Evolutionary conservation across 2,113 vertebrate genomes (phyloP), one percentile per base, ranked within the genome.

Genomic region (Cyanoramphus novaezelandiae): DNA sequence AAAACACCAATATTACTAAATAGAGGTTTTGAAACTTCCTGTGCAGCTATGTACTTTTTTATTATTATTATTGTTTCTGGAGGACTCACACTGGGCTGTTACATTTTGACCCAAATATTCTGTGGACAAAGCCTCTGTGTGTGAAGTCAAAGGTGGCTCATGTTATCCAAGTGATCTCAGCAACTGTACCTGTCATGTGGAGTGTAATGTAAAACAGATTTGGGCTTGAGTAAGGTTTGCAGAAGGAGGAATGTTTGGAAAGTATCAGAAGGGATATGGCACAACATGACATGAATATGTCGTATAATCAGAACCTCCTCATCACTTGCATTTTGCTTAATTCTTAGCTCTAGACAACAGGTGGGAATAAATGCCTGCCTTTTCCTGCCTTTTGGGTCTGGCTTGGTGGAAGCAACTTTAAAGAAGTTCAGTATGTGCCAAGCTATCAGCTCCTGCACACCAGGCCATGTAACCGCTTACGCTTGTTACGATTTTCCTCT

Each of bases 21-120:
- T n/a, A 59, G 43, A 39, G 18, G 37, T 86, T 94, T 96, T 96
- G 95, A 96, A 96, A 95, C 83, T 95, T 96, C 92, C 90, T 94
- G 39, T 83, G 72, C 47, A 86, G 35, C 83, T 75, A 81, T 27
- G 7, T 55, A 16, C 3, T 63, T 74, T 64, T 60, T 87, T 82
- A 59, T 16, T 59, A 3, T n/a, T 57, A 57, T 35, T 59, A 59
- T 23, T 5, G 23, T 37, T 15, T 44, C 46, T 47, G 46, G 37
- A 90, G 52, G 24, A 72, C 11, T 81, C 2, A 1, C 64, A 64
- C 4, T 68, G 65, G 16, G 60, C 46, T 90, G 35, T 62, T 84
- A 59, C 13, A 3, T 59, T 59, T 53, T 2, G 29, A 79, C 60
- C 59, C 0, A 0, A 71, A 63, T 62, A 27, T 31, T 91, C 50